Base-by-base conservation (phyloP, 2,888 invertebrate genomes). In the Sinhomidia bicolor region DNA sequence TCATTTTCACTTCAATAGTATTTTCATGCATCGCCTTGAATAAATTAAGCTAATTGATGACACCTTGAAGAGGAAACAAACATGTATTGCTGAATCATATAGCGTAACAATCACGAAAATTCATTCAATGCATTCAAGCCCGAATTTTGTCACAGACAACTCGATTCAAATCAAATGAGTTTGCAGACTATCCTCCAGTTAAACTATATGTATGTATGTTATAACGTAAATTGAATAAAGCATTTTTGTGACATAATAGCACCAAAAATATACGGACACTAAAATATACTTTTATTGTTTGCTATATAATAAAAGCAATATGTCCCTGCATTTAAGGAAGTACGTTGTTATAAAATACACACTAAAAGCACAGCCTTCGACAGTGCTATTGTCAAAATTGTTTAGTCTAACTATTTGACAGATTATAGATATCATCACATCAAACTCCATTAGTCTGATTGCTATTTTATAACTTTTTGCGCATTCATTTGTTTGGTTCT, bases 311-410 rank as follows among this genome's bases (percentile, higher is more conserved):
- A n/a, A n/a, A n/a, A n/a, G n/a, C n/a, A n/a, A n/a, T n/a, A n/a
- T 32, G 65, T 65, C 65, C 65, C 65, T 65, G 65, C 12, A 17
- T n/a, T n/a, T 65, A 36, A 65, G 65, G 65, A 65, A 65, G 65
- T 32, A 65, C 32, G 1, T 65, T 65, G 65, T 32, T 29, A 32
- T 17, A 29, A 65, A n/a, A n/a, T n/a, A n/a, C n/a, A n/a, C n/a
- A 32, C 65, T 65, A 26, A n/a, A 65, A 29, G 14, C 7, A 65
- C 32, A 65, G 14, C 65, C 65, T 65, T 65, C 26, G 3, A 9
- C 5, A 62, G 23, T 29, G 12, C 62, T 62, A 7, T 26, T 29
- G 29, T 26, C 23, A 26, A 2, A 12, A 29, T 14, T 32, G 29
- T 32, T 20, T 23, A 6, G 57, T 17, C 5, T 3, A 57, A 7